Evolutionary conservation across 2,113 vertebrate genomes (phyloP).

Genomic region (Ammodytes marinus): DNA sequence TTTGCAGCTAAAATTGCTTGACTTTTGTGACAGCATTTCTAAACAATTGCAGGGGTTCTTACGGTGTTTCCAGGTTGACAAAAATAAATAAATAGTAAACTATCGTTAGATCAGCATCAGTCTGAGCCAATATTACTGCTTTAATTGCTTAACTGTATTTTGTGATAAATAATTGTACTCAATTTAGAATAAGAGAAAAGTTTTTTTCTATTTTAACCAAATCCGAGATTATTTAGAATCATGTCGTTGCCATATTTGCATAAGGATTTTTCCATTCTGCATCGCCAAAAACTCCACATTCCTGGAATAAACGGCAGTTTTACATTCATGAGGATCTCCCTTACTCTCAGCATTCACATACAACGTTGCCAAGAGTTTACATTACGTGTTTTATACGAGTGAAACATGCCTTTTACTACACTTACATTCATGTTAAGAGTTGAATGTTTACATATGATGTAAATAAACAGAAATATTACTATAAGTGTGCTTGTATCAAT

Average conservation of each 20-base stretch:
- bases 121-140: conserved; percentile 50
- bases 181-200: conserved; percentile 1
- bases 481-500: neutral
- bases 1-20: conserved; percentile 46
- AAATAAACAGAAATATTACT: conserved; percentile 77
- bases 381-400: conserved; percentile 82
- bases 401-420: conserved; percentile 82
- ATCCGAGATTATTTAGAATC: conserved; percentile 6
- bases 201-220: conserved; percentile 55
- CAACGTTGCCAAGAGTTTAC: conserved; percentile 76
- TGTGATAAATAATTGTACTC: conserved; percentile 60
- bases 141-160: conserved; percentile 58
- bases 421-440: conserved; percentile 77
- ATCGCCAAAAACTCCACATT: conserved; percentile 49
- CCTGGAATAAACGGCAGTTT: conserved; percentile 43
- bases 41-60: conserved; percentile 65
- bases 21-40: conserved; percentile 67
- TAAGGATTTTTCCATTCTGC: conserved; percentile 7
- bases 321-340: conserved; percentile 35
- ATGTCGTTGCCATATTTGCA: conserved; percentile 20
- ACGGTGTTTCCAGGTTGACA: conserved; percentile 41
- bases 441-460: conserved; percentile 84
- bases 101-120: conserved; percentile 8
- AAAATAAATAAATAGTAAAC: conserved; percentile 17
- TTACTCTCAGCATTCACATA: conserved; percentile 63